A percentile compares a stretch with the other conserved stretches of the same genome.
Evolutionary conservation across 1,140 invertebrate species (phyloP).

Genomic region (Caenorhabditis remanei): DNA sequence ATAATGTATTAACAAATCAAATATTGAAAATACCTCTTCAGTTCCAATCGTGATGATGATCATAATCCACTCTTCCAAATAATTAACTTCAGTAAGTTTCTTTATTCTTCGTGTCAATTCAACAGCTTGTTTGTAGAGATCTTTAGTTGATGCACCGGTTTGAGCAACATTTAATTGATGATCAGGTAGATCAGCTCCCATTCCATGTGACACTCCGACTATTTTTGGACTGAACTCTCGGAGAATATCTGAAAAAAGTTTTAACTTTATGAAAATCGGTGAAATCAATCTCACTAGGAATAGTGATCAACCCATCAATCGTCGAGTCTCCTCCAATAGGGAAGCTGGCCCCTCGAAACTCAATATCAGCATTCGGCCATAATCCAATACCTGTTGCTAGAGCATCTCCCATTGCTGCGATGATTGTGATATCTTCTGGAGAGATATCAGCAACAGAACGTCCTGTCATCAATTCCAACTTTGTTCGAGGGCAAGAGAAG

Average conservation of each 20-base stretch:
- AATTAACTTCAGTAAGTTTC: constrained; percentile 71
- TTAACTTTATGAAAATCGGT: neutral
- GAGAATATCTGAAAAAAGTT: constrained; percentile 69
- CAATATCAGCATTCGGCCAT: constrained; percentile 75
- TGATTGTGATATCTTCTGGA: constrained; percentile 67
- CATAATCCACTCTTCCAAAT: constrained; percentile 74
- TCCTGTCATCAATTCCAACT: constrained; percentile 62
- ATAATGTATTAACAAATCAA: neutral
- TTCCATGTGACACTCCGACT: constrained; percentile 74
- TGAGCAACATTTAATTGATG: constrained; percentile 76
- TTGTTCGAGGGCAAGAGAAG: constrained; percentile 65
- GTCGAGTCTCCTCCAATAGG: constrained; percentile 77
- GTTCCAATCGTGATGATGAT: constrained; percentile 76
- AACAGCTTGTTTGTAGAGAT: constrained; percentile 71
- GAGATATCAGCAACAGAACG: constrained; percentile 59
- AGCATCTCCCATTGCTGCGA: constrained; percentile 67
- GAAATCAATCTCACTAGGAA: constrained; percentile 68
- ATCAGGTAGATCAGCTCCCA: constrained; percentile 73
- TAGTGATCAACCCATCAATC: constrained; percentile 75
- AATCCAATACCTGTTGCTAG: constrained; percentile 72
- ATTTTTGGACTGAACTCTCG: constrained; percentile 73
- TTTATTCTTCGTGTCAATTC: constrained; percentile 72
- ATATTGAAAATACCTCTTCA: constrained; percentile 70
- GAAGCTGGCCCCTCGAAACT: constrained; percentile 76
- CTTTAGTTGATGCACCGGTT: constrained; percentile 69